Base-by-base conservation (phyloP, 2,113 vertebrate genomes). In the Lepus europaeus region DNA sequence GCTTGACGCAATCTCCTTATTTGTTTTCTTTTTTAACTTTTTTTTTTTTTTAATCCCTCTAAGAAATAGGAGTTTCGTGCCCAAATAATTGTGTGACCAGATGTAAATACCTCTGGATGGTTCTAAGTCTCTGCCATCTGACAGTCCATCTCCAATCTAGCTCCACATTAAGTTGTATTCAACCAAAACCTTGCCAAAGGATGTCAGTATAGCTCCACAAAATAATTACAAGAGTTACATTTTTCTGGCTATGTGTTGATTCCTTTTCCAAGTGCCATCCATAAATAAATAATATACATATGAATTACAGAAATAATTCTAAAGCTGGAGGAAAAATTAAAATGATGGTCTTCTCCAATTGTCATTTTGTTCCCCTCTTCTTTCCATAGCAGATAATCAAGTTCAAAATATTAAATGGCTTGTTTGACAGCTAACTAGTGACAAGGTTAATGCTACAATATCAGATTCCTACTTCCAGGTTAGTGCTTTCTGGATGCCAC, bases 131-230 rank as follows among this genome's bases (percentile, higher is more conserved):
- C 56, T 56, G 10, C 6, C 81, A 23, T 66, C 59, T 19, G 81
- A 92, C 19, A 77, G 19, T 25, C 27, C 56, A 33, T 76, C 23
- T 80, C 3, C 17, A 17, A 59, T 51, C 49, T 31, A 51, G 63
- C 33, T 79, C 59, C 33, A 27, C 23, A 70, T 85, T 82, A 91
- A 95, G 90, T 64, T 96, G 93, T 91, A 64, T 95, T 81, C 90
- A 91, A 96, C 94, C 2, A 96, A 97, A 96, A 98, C 79, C 97
- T 98, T 98, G 92, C 98, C 98, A 98, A 98, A 97, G 97, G 98
- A 98, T 98, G 98, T 98, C 98, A 98, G 97, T 98, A 95, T 97
- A 98, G 96, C 97, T 98, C 98, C 98, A 97, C 88, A 91, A 82
- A 95, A 97, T 83, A 95, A 93, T 29, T 72, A 72, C 45, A 51